These are phyloP conservation scores for Pteruthius melanotis DNA, from an alignment of 2,113 vertebrate species.

Conservation along the genomic window DNA sequence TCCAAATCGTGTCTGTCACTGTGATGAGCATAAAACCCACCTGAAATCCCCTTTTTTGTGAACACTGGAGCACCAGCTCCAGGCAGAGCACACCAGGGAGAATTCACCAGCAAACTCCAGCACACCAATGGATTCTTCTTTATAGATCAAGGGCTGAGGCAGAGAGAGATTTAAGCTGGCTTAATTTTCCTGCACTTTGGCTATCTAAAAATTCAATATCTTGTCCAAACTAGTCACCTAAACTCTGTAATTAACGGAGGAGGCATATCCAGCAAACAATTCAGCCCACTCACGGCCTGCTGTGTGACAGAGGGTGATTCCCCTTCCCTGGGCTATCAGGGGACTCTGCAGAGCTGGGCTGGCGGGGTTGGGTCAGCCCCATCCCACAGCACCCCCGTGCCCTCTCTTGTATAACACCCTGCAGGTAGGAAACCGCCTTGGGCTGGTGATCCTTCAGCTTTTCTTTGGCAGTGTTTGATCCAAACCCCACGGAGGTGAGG, in stretches of 20 bases:
- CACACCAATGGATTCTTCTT: not conserved
- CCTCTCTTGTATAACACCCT: not conserved
- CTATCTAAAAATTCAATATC: not conserved
- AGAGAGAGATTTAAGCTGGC: not conserved
- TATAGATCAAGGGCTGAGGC: not conserved
- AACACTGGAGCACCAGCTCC: not conserved
- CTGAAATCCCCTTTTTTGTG: not conserved
- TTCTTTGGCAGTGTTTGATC: not conserved
- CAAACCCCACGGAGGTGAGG: not conserved
- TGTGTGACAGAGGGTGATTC: not conserved
- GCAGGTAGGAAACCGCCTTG: not conserved
- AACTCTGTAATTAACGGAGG: not conserved
- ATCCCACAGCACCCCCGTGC: not conserved
- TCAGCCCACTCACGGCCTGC: not conserved
- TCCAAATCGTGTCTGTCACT: rapidly evolving
- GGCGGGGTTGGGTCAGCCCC: not conserved
- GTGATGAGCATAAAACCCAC: not conserved
- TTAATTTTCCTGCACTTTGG: not conserved
- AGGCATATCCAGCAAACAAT: not conserved
- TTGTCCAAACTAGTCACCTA: not conserved
- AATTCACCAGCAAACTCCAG: not conserved
- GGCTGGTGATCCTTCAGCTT: not conserved
- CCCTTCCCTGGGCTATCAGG: not conserved
- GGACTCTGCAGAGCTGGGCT: not conserved
- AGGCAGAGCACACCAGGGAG: not conserved